Conservation (phyloP, 2,113 vertebrate species). For the Ginglymostoma cirratum region DNA sequence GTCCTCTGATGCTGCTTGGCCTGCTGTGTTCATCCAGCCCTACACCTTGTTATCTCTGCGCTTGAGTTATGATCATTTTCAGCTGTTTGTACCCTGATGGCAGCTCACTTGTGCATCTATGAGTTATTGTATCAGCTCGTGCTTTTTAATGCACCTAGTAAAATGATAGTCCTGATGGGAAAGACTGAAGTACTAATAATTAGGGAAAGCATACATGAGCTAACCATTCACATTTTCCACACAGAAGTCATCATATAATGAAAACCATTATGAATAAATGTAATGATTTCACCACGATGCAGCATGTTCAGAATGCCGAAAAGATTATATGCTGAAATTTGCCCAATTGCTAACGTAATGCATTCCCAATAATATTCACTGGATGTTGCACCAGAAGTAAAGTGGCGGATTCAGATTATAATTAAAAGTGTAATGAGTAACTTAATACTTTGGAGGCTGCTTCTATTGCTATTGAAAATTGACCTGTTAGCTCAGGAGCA, state of each 20-base stretch:
- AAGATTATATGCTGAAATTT: background rate
- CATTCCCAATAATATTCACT: too few species aligned
- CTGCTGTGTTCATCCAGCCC: too few species aligned
- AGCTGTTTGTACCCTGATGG: conserved; percentile 44
- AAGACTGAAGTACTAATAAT: conserved; percentile 40
- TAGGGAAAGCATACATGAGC: conserved; percentile 38
- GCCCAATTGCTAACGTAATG: background rate
- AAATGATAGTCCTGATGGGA: conserved; percentile 39
- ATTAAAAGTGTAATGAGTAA: background rate
- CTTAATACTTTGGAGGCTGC: background rate
- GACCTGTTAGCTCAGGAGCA: background rate
- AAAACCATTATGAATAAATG: background rate
- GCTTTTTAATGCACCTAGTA: conserved; percentile 41
- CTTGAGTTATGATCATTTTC: conserved; percentile 48
- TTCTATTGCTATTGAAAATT: background rate
- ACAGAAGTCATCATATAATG: background rate
- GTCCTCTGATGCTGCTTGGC: too few species aligned
- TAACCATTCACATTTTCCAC: conserved; percentile 40
- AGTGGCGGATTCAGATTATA: background rate
- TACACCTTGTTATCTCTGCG: too few species aligned
- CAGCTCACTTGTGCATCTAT: conserved; percentile 44
- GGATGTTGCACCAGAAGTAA: background rate
- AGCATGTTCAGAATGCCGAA: background rate
- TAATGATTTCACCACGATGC: too few species aligned
- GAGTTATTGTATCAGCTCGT: conserved; percentile 45